phyloP scores from a whole-genome alignment of 1,140 invertebrate species.

The Apis mellifera region Amel_HAv3.1 CM009931.2:24533001-24533500 shows the following conservation, averaged over 20 bases:
- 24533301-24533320: conserved; percentile 68
- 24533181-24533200: conserved; percentile 1
- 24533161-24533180: not conserved
- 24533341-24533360: conserved; percentile 75
- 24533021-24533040: conserved; percentile 40
- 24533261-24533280: conserved; percentile 49
- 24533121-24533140: conserved; percentile 38
- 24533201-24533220: not conserved
- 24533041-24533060: conserved; percentile 42
- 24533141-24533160: conserved; percentile 46
- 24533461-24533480: conserved; percentile 49
- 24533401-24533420: not conserved
- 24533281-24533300: conserved; percentile 50
- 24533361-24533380: conserved; percentile 63
- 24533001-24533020: conserved; percentile 19
- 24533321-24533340: conserved; percentile 70
- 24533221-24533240: not conserved
- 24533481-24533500: conserved; percentile 57
- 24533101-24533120: conserved; percentile 42
- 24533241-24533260: conserved; percentile 1
- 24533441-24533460: conserved; percentile 32
- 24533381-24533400: conserved; percentile 53
- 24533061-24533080: conserved; percentile 39
- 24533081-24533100: conserved; percentile 56
- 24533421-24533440: not conserved